phyloP scores from a whole-genome alignment of 2,113 vertebrate species.

The Oncorhynchus tshawytscha region DNA sequence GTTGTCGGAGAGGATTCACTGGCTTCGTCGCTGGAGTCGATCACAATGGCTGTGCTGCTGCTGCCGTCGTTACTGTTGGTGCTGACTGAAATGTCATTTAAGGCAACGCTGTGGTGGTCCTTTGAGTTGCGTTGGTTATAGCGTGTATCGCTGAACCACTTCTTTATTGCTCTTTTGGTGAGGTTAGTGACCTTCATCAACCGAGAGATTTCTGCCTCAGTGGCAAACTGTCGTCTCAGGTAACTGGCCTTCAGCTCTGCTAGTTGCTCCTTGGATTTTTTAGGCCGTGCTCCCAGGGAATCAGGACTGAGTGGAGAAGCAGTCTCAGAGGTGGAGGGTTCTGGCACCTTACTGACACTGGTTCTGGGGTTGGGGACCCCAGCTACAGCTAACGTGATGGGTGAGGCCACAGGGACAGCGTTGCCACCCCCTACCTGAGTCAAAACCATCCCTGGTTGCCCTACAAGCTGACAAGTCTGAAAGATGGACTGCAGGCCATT shows the following conservation, averaged over 20 bases:
- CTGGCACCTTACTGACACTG: slow-evolving; percentile 65
- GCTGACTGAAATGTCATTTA: slow-evolving; percentile 65
- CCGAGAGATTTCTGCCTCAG: slow-evolving; percentile 87
- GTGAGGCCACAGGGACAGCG: slow-evolving; percentile 82
- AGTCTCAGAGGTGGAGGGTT: slow-evolving; percentile 61
- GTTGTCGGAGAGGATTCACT: slow-evolving; percentile 76
- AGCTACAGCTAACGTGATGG: slow-evolving; percentile 87
- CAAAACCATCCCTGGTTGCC: slow-evolving; percentile 91
- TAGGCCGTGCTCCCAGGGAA: slow-evolving; percentile 80
- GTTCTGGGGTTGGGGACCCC: slow-evolving; percentile 82
- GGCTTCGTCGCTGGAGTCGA: slow-evolving; percentile 92
- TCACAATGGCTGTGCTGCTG: slow-evolving; percentile 71
- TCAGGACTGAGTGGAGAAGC: slow-evolving; percentile 70
- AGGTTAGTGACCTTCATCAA: slow-evolving; percentile 93
- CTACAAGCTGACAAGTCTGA: slow-evolving; percentile 97
- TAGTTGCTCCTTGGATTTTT: slow-evolving; percentile 97
- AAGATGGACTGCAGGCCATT: slow-evolving; percentile 94
- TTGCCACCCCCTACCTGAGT: slow-evolving; percentile 83
- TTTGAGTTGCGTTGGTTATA: slow-evolving; percentile 98
- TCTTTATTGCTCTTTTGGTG: slow-evolving; percentile 96
- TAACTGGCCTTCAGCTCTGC: slow-evolving; percentile 94
- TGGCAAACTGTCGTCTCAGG: slow-evolving; percentile 88
- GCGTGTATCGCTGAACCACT: slow-evolving; percentile 98
- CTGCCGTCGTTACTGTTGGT: slow-evolving; percentile 78
- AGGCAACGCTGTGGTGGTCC: slow-evolving; percentile 80